Evolutionary conservation across 2,113 vertebrate genomes (phyloP).

Genomic region (Tragelaphus strepsiceros): DNA sequence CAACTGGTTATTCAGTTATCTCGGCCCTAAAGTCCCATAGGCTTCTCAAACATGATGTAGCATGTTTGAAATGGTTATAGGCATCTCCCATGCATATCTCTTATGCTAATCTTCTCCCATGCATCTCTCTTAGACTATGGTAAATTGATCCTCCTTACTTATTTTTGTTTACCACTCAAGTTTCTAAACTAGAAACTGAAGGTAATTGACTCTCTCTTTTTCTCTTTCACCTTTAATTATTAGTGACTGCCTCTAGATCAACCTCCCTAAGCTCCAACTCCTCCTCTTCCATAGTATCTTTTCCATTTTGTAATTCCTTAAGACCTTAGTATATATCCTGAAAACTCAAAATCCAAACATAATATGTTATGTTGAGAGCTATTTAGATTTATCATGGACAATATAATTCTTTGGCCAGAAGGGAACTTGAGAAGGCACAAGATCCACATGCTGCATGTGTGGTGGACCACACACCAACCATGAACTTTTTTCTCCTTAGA

Average conservation of each 20-base stretch:
- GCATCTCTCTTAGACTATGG: background rate
- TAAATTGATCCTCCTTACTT: background rate
- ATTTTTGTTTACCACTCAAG: background rate
- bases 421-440: background rate
- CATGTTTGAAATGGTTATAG: too few relatives aligned
- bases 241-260: background rate
- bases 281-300: background rate
- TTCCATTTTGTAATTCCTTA: background rate
- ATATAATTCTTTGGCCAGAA: background rate
- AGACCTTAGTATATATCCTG: background rate
- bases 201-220: background rate
- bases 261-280: background rate
- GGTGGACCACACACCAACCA: background rate
- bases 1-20: background rate
- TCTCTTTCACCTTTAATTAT: background rate
- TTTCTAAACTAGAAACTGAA: background rate
- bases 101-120: background rate
- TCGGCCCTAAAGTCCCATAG: background rate
- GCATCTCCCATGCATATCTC: too few relatives aligned
- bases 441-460: background rate
- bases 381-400: background rate
- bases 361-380: background rate
- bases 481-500: background rate
- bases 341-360: background rate
- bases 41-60: background rate